phyloP scores from a whole-genome alignment of 2,797 vertebrate genomes.

The Crax fasciolata region DNA sequence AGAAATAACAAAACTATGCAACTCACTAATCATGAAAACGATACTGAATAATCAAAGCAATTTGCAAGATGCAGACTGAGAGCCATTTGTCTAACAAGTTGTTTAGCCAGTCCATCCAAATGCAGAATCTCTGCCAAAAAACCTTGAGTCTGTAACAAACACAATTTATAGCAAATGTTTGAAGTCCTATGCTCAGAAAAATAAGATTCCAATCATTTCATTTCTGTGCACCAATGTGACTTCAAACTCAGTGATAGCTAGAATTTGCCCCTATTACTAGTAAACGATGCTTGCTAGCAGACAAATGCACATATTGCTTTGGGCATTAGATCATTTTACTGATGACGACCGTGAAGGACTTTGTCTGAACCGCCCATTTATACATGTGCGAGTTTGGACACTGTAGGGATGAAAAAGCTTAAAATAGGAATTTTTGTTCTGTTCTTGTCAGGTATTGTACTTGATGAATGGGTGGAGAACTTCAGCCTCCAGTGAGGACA shows the following conservation, averaged over 20 bases:
- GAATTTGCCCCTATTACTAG: background rate
- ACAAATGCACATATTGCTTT: fast-evolving
- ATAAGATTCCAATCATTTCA: slow-evolving; percentile 4
- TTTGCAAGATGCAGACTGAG: slow-evolving; percentile 21
- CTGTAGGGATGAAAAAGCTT: background rate
- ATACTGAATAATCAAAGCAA: slow-evolving; percentile 26
- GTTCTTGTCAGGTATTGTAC: background rate
- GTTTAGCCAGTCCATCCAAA: slow-evolving; percentile 32
- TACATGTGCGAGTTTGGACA: fast-evolving
- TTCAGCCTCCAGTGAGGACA: background rate
- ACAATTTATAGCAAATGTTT: slow-evolving; percentile 35
- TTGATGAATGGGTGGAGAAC: background rate
- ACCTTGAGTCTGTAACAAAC: slow-evolving; percentile 35
- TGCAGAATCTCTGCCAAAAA: slow-evolving; percentile 16
- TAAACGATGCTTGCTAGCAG: background rate
- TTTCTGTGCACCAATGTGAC: background rate
- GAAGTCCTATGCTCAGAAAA: slow-evolving; percentile 6
- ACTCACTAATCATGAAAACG: slow-evolving; percentile 16
- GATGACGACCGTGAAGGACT: background rate
- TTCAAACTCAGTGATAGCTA: background rate
- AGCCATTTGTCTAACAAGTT: slow-evolving; percentile 23
- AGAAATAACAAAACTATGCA: background rate
- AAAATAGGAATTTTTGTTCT: background rate
- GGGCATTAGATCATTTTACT: fast-evolving
- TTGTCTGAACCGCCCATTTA: background rate